Evolutionary conservation across 2,888 invertebrate genomes (phyloP).

Genomic region (Laothoe populi): DNA sequence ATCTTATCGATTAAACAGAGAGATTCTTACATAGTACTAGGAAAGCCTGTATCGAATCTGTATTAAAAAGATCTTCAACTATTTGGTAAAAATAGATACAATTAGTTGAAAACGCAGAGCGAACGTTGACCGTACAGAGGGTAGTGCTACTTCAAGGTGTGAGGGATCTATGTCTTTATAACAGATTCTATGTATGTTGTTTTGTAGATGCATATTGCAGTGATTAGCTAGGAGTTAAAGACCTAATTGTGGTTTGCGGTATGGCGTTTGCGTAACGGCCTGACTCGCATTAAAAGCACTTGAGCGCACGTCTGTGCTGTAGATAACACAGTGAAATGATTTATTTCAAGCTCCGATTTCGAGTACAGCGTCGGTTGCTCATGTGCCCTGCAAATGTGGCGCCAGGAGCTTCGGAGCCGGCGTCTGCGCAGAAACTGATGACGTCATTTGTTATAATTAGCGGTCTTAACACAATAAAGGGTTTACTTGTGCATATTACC

Average conservation of each 20-base stretch:
- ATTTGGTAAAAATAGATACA: too few relatives aligned
- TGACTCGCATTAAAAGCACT: slow-evolving; percentile 56
- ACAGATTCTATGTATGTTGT: background rate
- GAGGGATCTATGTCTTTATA: background rate
- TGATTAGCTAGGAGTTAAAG: slow-evolving; percentile 17
- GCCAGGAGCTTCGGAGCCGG: slow-evolving; percentile 62
- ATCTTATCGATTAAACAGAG: too few relatives aligned
- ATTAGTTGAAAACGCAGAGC: too few relatives aligned
- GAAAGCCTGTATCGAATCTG: too few relatives aligned
- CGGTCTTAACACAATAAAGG: slow-evolving; percentile 41
- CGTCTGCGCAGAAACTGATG: slow-evolving; percentile 63
- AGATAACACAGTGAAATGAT: slow-evolving; percentile 67
- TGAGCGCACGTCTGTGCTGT: slow-evolving; percentile 52
- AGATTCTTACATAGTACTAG: too few relatives aligned
- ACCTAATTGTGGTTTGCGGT: slow-evolving; percentile 22
- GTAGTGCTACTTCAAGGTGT: too few relatives aligned
- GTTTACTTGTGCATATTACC: background rate
- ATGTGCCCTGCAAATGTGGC: slow-evolving; percentile 79
- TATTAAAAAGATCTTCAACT: too few relatives aligned
- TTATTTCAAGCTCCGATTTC: slow-evolving; percentile 66
- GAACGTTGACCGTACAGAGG: too few relatives aligned
- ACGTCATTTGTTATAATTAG: slow-evolving; percentile 60
- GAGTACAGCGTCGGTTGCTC: slow-evolving; percentile 63
- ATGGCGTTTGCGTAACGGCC: slow-evolving; percentile 29
- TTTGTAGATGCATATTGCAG: background rate